A percentile compares a stretch with the other conserved stretches of the same genome.
Conservation (phyloP, 2,797 vertebrate species). For the Melanotaenia maccullochi region DNA sequence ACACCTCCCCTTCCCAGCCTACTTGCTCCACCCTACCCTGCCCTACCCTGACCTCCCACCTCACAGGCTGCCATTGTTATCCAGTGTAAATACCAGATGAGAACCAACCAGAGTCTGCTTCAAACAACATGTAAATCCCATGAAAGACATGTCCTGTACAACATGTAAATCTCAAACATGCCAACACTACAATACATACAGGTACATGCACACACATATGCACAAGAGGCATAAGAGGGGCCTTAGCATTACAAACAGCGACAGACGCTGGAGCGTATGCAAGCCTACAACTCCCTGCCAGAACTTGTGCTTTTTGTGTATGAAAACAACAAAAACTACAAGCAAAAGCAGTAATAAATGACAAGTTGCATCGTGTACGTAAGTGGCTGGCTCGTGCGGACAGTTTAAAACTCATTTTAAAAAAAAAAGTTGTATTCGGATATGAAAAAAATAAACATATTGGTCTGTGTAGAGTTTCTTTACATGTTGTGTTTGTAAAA, state of each 20-base stretch:
- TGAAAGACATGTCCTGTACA: slow-evolving; percentile 56
- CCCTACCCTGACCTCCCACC: slow-evolving; percentile 46
- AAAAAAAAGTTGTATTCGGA: slow-evolving; percentile 72
- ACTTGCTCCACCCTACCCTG: slow-evolving; percentile 10
- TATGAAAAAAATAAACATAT: slow-evolving; percentile 77
- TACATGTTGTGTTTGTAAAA: slow-evolving; percentile 86
- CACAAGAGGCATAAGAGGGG: slow-evolving; percentile 58
- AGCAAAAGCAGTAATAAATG: slow-evolving; percentile 55
- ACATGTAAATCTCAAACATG: slow-evolving; percentile 71
- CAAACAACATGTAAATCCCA: slow-evolving; percentile 64
- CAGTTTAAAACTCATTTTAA: slow-evolving; percentile 72
- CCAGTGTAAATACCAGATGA: slow-evolving; percentile 77
- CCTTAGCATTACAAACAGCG: slow-evolving; percentile 52
- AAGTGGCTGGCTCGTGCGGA: slow-evolving; percentile 84
- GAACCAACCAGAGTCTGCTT: slow-evolving; percentile 49
- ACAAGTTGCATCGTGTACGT: slow-evolving; percentile 79
- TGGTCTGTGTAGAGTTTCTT: slow-evolving; percentile 83
- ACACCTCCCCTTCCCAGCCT: slow-evolving; percentile 28
- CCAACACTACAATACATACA: slow-evolving; percentile 29
- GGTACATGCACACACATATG: slow-evolving; percentile 8
- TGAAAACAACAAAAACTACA: slow-evolving; percentile 64
- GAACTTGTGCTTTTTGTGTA: slow-evolving; percentile 73
- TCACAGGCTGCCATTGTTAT: slow-evolving; percentile 68
- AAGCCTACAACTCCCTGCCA: slow-evolving; percentile 62
- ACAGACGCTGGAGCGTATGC: slow-evolving; percentile 55